A percentile compares a stretch with the other conserved stretches of the same genome.
phyloP scores from a whole-genome alignment of 2,888 invertebrate genomes.

The Linhomoeus sp. region DNA sequence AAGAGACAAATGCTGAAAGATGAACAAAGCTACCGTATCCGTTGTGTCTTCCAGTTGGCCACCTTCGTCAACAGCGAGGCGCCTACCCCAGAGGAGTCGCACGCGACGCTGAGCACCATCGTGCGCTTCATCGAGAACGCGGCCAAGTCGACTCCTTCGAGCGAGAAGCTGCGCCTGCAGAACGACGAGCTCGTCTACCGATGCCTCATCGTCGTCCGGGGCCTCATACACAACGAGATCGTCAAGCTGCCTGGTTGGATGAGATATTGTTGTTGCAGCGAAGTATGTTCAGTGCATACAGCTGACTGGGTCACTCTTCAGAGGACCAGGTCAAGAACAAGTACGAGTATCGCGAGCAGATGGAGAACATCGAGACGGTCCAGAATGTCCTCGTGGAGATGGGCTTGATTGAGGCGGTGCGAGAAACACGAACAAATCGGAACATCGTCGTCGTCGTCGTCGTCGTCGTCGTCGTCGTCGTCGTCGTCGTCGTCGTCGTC shows the following conservation, averaged over 20 bases:
- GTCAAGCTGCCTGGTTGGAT: background rate
- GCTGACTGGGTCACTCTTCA: no score
- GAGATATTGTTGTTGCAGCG: no score
- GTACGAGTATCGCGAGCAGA: background rate
- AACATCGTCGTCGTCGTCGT: no score
- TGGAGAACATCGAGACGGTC: background rate
- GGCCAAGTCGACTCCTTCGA: no score
- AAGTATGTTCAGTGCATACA: no score
- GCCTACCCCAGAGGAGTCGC: background rate
- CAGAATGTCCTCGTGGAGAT: background rate
- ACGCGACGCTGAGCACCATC: background rate
- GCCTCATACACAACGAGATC: constrained; percentile 2
- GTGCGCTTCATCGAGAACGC: background rate
- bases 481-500: no score
- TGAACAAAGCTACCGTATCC: no score
- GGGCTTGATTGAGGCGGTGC: background rate
- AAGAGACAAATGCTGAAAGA: no score
- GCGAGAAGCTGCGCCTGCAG: no score
- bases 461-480: no score
- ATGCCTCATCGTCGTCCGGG: background rate
- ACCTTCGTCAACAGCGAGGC: background rate
- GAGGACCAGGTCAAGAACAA: background rate
- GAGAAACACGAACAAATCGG: no score
- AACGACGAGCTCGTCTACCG: background rate
- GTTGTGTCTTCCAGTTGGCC: background rate